Percentiles rank a stretch among this genome's conserved stretches.
Evolutionary conservation across 2,113 vertebrate species (phyloP).

Genomic region (Sylvilagus bachmani): DNA sequence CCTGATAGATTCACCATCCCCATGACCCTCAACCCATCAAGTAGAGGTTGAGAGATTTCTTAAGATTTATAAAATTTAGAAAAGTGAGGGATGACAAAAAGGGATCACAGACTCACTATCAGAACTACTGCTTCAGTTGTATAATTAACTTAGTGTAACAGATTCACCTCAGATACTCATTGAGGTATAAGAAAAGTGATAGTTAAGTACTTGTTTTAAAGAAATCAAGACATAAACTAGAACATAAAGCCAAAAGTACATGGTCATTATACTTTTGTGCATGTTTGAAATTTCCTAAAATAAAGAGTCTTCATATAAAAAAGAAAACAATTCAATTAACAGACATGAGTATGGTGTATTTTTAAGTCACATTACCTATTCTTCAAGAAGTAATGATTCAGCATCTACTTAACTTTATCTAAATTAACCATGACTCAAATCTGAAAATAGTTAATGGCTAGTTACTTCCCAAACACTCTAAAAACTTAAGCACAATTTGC

Average conservation of each 20-base stretch:
- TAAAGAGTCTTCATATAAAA: not conserved
- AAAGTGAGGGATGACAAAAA: slow-evolving; percentile 31
- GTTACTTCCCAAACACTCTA: not conserved
- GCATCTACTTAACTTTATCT: not conserved
- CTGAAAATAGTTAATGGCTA: slow-evolving; percentile 35
- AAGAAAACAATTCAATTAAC: slow-evolving; percentile 15
- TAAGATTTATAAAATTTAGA: slow-evolving; percentile 31
- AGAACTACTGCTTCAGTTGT: not conserved
- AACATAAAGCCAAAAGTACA: not conserved
- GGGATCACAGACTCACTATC: not conserved
- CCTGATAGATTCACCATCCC: not conserved
- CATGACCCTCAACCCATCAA: not conserved
- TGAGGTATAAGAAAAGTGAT: not conserved
- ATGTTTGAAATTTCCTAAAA: slow-evolving; percentile 33
- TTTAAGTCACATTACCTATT: not conserved
- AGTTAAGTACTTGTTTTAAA: not conserved
- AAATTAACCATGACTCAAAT: slow-evolving; percentile 54
- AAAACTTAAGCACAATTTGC: not conserved
- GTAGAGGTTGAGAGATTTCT: not conserved
- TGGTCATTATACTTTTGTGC: not conserved
- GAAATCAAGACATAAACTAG: not conserved
- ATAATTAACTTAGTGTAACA: slow-evolving; percentile 43
- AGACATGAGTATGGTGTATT: not conserved
- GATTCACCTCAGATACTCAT: not conserved
- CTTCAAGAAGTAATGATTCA: not conserved